Conservation (phyloP, 2,888 invertebrate species). For the Drosophila affinis region DNA sequence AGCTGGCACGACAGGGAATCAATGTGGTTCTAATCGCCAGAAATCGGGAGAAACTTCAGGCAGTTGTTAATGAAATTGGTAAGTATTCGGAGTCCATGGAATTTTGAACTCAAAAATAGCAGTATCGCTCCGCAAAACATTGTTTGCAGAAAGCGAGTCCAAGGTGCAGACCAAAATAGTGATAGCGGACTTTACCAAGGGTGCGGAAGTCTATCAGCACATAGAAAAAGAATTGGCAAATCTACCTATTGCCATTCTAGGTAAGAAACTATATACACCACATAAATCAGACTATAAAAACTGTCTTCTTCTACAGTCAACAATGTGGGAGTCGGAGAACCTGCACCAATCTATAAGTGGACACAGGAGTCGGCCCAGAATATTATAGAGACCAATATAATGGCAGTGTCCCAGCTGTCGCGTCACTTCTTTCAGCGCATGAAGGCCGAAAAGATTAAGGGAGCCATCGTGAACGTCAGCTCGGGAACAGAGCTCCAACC, state of each 20-base stretch:
- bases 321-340: slow-evolving; percentile 86
- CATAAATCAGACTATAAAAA: too few relatives aligned
- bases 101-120: not conserved
- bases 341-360: slow-evolving; percentile 89
- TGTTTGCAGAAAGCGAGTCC: slow-evolving; percentile 84
- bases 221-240: slow-evolving; percentile 88
- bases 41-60: slow-evolving; percentile 88
- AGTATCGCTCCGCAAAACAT: too few relatives aligned
- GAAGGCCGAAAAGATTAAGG: slow-evolving; percentile 87
- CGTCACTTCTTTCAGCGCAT: slow-evolving; percentile 90
- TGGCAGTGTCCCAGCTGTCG: slow-evolving; percentile 92
- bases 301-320: slow-evolving; percentile 87
- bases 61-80: slow-evolving; percentile 90
- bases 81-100: slow-evolving; percentile 56
- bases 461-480: slow-evolving; percentile 94
- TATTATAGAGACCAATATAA: slow-evolving; percentile 93
- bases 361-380: slow-evolving; percentile 89
- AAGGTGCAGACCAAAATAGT: slow-evolving; percentile 88
- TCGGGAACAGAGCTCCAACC: slow-evolving; percentile 94
- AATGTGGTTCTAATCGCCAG: slow-evolving; percentile 92
- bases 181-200: slow-evolving; percentile 90
- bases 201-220: slow-evolving; percentile 87
- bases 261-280: slow-evolving; percentile 84
- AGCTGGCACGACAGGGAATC: slow-evolving; percentile 89
- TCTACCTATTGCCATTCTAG: slow-evolving; percentile 91